Percentiles rank a stretch among this genome's conserved stretches.
These are phyloP conservation scores for Scylla paramamosain DNA, from an alignment of 1,140 invertebrate species.

Conservation along the genomic window DNA sequence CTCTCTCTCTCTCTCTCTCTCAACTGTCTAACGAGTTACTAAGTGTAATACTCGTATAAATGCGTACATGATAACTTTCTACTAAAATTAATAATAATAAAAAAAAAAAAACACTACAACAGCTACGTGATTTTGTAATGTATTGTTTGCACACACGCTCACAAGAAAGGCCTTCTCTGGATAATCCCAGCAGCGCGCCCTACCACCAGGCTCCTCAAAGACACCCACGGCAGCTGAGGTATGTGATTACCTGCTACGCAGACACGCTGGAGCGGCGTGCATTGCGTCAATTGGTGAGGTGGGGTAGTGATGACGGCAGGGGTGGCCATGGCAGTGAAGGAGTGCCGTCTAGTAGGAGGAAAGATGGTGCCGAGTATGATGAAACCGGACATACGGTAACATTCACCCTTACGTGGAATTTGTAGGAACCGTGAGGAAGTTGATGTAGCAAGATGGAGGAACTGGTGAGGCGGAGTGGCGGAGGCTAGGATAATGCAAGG, in stretches of 20 bases:
- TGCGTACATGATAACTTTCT: not conserved
- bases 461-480: too few species aligned
- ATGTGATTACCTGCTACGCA: conserved; percentile 2
- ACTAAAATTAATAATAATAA: not conserved
- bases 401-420: too few species aligned
- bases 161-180: not conserved
- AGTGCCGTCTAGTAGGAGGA: not conserved
- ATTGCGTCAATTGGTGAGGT: not conserved
- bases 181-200: not conserved
- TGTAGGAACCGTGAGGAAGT: not conserved
- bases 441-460: not conserved
- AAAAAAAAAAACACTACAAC: not conserved
- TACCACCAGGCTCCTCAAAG: not conserved
- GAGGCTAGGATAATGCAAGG: not conserved
- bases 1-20: conserved; percentile 18
- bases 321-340: not conserved
- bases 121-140: not conserved
- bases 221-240: not conserved
- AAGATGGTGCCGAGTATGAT: not conserved
- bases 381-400: not conserved
- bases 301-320: not conserved
- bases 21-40: too few species aligned
- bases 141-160: conserved; percentile 1
- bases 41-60: too few species aligned
- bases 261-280: not conserved